Evolutionary conservation across 2,888 invertebrate species (phyloP), one percentile per base, ranked within the genome.

Genomic region (Cloeon dipterum): DNA sequence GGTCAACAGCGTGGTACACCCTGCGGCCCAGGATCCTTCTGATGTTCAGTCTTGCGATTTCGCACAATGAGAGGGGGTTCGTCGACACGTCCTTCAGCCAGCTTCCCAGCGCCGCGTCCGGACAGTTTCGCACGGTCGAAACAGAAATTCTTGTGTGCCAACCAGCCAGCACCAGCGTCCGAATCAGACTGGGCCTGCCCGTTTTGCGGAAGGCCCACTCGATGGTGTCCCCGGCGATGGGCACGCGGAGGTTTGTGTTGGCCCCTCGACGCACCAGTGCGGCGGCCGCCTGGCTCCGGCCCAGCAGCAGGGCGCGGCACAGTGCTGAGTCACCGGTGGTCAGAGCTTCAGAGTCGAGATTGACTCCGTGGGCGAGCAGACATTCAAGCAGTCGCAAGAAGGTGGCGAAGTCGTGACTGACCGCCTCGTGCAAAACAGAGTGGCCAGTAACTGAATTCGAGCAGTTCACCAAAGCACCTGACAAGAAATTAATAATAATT

Each of bases 351-450:
- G 38, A 34, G 17, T 38, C 38, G 23, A 38, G 33, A 21, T 23
- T 19, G n/a, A 32, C 38, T 13, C 29, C 29, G 7, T 29, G 29
- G 16, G 7, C n/a, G 8, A n/a, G 16, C 13, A 29, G 29, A 29
- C 29, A 29, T 7, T 16, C 13, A 5, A 29, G n/a, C 14, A 29
- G n/a, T 5, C 29, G 14, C 7, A 29, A 5, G 46, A 70, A 66
- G 26, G 56, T 56, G n/a, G 36, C 35, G 41, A 42, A 46, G 16
- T 57, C 52, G 3, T 57, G 53, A 26, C 66, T 58, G 43, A 70
- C 66, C 32, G 70, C 70, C 39, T 69, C 58, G 45, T 73, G 73
- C n/a, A 74, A 52, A 1, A 66, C 66, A 37, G 54, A 63, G n/a
- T 59, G 57, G 10, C 66, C 66, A 3, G 65, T 63, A 43, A 65